Evolutionary conservation across 2,113 vertebrate species (phyloP), one percentile per base, ranked within the genome.

Genomic region (Hypocryptadius cinnamomeus): DNA sequence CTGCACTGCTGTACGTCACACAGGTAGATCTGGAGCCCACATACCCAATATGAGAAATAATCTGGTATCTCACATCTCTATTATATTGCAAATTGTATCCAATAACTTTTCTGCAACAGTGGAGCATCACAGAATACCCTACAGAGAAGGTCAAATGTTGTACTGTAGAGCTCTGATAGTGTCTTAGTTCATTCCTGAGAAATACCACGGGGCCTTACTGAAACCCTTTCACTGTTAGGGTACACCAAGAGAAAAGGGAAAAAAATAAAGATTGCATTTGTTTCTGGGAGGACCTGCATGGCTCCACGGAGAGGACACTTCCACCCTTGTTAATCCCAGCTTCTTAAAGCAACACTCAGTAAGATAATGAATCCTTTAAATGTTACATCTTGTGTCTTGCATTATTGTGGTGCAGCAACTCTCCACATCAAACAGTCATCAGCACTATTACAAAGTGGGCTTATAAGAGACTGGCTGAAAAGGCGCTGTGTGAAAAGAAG

Each of bases 401-500:
- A 97, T 98, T 98, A 98, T 97, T 98, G 98, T 97, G 98, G 98
- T 98, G 98, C 98, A 96, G 98, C 98, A 94, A 98, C 98, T 98
- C 98, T 98, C 98, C 98, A 99, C 98, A 99, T 99, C 99, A 99
- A 99, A 99, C 98, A 98, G 96, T 97, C 98, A 96, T 97, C 98
- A 97, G 98, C 97, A 98, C 98, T 98, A 98, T 99, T 98, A 98
- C 98, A 98, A 98, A 98, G 97, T 97, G 98, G 97, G 98, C 96
- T 98, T 97, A 97, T 94, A 96, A 98, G 97, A 97, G 97, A 98
- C 96, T 87, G 98, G 98, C 98, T 98, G 98, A 98, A 98, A 98
- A 98, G 98, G 98, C 98, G 97, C 98, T 98, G 98, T 98, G 98
- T 99, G 99, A 99, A 99, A 98, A 99, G 98, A 98, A 98, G 98